Percentiles rank a stretch among this genome's conserved stretches.
phyloP scores from a whole-genome alignment of 1,140 invertebrate genomes.

The Drosophila tristis region DNA sequence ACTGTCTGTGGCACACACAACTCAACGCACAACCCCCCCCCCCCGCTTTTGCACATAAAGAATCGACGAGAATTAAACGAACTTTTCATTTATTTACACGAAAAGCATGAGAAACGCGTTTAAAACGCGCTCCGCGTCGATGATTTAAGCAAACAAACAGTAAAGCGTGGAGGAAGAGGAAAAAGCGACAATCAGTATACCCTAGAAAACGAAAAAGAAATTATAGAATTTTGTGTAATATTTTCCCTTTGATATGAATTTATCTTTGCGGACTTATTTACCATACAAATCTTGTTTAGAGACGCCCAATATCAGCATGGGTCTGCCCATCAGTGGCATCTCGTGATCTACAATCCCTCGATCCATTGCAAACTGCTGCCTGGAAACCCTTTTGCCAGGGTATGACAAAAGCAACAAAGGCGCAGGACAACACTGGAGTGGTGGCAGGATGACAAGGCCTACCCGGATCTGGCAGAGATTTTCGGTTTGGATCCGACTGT shows the following conservation, averaged over 20 bases:
- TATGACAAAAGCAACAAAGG: conserved; percentile 12
- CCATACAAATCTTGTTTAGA: background rate
- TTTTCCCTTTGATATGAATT: background rate
- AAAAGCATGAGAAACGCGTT: conserved; percentile 70
- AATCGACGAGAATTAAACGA: conserved; percentile 77
- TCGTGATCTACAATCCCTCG: too few species aligned
- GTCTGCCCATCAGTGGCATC: background rate
- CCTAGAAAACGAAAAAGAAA: background rate
- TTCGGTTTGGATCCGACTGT: conserved; percentile 50
- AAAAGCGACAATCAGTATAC: background rate
- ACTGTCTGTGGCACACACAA: background rate
- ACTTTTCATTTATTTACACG: conserved; percentile 80
- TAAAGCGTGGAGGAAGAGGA: background rate
- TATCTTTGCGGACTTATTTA: too few species aligned
- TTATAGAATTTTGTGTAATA: background rate
- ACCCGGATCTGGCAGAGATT: conserved; percentile 49
- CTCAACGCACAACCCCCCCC: background rate
- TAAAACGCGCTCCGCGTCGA: conserved; percentile 68
- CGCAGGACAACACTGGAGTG: conserved; percentile 19
- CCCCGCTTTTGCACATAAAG: conserved; percentile 52
- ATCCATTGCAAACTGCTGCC: background rate
- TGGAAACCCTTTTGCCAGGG: conserved; percentile 10
- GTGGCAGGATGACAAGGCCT: conserved; percentile 50
- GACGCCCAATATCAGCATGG: background rate
- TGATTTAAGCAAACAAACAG: conserved; percentile 76